phyloP scores from a whole-genome alignment of 2,888 invertebrate genomes.

The Leucozona laternaria region DNA sequence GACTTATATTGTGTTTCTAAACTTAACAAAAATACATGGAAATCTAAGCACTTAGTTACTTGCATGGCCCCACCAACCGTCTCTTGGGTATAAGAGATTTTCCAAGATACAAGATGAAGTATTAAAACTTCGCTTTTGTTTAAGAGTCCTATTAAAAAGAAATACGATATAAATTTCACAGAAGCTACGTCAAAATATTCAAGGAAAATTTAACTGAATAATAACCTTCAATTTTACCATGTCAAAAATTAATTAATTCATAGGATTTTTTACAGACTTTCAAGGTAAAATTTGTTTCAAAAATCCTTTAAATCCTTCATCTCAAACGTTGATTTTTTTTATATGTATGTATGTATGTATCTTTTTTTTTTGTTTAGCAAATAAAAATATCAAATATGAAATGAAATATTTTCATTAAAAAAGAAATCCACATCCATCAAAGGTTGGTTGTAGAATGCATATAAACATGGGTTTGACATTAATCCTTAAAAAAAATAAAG shows the following conservation, averaged over 20 bases:
- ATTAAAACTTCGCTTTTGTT: too few species aligned
- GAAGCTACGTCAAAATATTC: too few species aligned
- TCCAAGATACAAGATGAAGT: too few species aligned
- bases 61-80: too few species aligned
- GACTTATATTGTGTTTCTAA: too few species aligned
- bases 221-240: background rate
- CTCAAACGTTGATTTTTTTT: background rate
- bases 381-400: background rate
- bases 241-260: background rate
- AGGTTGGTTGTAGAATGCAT: background rate
- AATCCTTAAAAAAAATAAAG: slow-evolving; percentile 2
- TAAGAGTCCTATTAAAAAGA: too few species aligned
- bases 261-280: background rate
- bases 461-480: slow-evolving; percentile 12
- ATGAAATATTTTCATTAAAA: background rate
- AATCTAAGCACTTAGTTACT: too few species aligned
- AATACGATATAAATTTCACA: too few species aligned
- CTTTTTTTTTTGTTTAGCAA: background rate
- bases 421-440: background rate
- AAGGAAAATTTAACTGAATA: background rate
- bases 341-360: too few species aligned
- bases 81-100: too few species aligned
- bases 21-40: too few species aligned
- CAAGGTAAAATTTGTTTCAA: background rate
- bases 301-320: background rate